A percentile compares a stretch with the other conserved stretches of the same genome.
phyloP scores from a whole-genome alignment of 2,797 vertebrate genomes.

The Diceros bicornis region DNA sequence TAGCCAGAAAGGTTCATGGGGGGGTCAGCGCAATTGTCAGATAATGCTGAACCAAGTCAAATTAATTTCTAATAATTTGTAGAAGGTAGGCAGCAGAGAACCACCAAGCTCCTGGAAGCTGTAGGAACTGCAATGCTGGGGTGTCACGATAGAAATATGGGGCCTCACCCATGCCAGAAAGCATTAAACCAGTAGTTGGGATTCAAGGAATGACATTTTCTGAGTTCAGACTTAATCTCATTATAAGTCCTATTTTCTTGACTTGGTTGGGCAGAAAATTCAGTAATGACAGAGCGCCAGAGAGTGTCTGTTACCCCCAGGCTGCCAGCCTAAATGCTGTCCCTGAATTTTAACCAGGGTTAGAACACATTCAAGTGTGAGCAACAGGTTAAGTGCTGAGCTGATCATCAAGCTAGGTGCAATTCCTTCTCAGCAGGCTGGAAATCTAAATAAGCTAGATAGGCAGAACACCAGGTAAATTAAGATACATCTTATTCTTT shows the following conservation, averaged over 20 bases:
- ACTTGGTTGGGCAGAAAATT: slow-evolving; percentile 79
- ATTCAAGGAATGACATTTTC: slow-evolving; percentile 78
- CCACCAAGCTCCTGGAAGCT: slow-evolving; percentile 77
- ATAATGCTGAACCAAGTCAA: slow-evolving; percentile 87
- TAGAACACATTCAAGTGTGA: slow-evolving; percentile 67
- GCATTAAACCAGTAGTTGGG: slow-evolving; percentile 67
- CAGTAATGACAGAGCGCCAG: slow-evolving; percentile 65
- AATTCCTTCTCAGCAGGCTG: slow-evolving; percentile 81
- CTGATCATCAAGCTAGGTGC: slow-evolving; percentile 78
- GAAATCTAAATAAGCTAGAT: slow-evolving; percentile 77
- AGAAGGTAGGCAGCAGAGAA: slow-evolving; percentile 75
- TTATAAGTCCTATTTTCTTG: slow-evolving; percentile 76
- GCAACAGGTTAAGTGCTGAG: slow-evolving; percentile 82
- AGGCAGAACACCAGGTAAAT: slow-evolving; percentile 78
- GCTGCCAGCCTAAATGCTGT: slow-evolving; percentile 57
- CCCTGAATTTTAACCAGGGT: slow-evolving; percentile 77
- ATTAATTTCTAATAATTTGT: slow-evolving; percentile 85
- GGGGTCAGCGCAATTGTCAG: slow-evolving; percentile 82
- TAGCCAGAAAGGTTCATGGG: slow-evolving; percentile 82
- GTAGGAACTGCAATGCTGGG: slow-evolving; percentile 69
- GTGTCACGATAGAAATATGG: slow-evolving; percentile 81
- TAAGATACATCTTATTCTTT: slow-evolving; percentile 81
- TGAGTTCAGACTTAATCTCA: slow-evolving; percentile 75
- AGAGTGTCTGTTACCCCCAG: neutral
- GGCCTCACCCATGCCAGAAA: slow-evolving; percentile 73